Conservation (phyloP, 2,113 vertebrate genomes). For the Muscicapa adusta region DNA sequence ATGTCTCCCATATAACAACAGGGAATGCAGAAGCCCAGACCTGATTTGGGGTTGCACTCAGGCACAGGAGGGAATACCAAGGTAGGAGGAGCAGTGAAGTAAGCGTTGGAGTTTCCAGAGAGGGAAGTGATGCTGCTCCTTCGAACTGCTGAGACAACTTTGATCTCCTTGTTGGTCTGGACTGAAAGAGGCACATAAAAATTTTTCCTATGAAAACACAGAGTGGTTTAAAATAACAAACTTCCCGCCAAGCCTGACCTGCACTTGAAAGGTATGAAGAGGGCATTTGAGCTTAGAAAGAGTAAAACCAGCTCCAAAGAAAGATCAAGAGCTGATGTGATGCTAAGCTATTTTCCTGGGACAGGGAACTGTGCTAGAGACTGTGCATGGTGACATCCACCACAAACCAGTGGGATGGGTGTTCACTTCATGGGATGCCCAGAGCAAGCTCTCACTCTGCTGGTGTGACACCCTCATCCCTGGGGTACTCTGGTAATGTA, state of each 20-base stretch:
- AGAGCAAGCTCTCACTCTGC: not conserved
- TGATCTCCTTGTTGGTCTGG: conserved; percentile 71
- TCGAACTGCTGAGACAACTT: conserved; percentile 57
- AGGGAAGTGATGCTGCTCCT: conserved; percentile 73
- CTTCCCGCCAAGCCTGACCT: not conserved
- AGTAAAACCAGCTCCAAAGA: not conserved
- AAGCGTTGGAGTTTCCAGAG: conserved; percentile 65
- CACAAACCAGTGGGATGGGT: not conserved
- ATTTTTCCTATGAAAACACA: not conserved
- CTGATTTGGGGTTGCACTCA: conserved; percentile 85
- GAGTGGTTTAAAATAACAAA: not conserved
- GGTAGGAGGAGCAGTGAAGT: conserved; percentile 35
- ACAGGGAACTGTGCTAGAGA: not conserved
- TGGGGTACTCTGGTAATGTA: accelerated
- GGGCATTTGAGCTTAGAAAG: not conserved
- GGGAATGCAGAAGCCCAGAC: conserved; percentile 47
- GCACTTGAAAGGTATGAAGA: not conserved
- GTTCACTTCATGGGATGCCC: not conserved
- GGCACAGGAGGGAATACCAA: conserved; percentile 54
- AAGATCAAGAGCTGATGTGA: not conserved
- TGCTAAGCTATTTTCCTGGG: not conserved
- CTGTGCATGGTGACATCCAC: not conserved
- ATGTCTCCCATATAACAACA: not conserved
- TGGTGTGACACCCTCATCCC: not conserved
- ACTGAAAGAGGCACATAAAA: conserved; percentile 47